Base-by-base conservation (phyloP, 2,888 invertebrate genomes). In the Drosophila eohydei region DNA sequence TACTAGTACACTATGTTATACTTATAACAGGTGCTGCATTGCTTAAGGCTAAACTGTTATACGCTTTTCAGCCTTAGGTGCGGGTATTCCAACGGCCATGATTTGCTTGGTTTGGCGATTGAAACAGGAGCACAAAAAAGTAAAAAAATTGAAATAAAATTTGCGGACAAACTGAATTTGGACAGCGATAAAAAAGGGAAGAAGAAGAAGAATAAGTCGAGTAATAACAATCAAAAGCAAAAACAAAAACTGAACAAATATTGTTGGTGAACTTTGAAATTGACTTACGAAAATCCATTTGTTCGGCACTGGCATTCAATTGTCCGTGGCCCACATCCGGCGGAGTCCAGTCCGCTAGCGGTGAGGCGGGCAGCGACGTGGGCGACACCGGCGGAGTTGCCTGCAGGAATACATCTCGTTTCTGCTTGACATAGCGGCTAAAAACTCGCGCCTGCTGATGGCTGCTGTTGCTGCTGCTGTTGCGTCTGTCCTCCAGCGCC, bases 251-350 rank as follows among this genome's bases (percentile, higher is more conserved):
- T 48, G 21, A 28, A 63, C 41, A 67, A 48, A 34, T 56, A 38
- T 67, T 55, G 60, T 43, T 41, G 56, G 43, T 48, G 36, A 64
- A 63, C 71, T 77, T 76, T 62, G 64, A 68, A 79, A 88, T 83
- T 78, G 84, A 92, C 91, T 91, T 91, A 91, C 91, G 91, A 80
- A 91, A 90, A 91, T 91, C 92, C 81, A 91, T 83, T 90, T 89
- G 91, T 78, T 90, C 88, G 58, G 72, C 57, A 64, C 67, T 74
- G 74, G 78, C 84, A 74, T 91, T 81, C 87, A 90, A 85, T 86
- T 90, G 92, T 80, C 78, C 81, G 55, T 71, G 80, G 60, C 74
- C 79, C 73, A 46, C 56, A 14, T 46, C 64, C 64, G 51, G 48
- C 30, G 69, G 46, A 21, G 30, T 59, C 74, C 71, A 78, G 62